A percentile compares a stretch with the other conserved stretches of the same genome.
phyloP scores from a whole-genome alignment of 2,888 invertebrate genomes.

The Acleris emargana region DNA sequence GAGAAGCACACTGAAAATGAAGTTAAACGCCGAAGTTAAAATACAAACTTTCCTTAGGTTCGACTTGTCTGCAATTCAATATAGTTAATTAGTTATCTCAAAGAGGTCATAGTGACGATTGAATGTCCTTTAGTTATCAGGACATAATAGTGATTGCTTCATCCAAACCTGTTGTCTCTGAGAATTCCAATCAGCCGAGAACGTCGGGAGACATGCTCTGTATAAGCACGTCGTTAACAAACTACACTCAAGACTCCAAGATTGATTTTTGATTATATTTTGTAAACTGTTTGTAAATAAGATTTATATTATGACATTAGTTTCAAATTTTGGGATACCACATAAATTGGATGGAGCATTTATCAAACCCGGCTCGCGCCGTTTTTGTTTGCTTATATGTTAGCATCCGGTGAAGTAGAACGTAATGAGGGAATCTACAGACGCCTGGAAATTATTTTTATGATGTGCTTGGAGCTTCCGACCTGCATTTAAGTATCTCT shows the following conservation, averaged over 20 bases:
- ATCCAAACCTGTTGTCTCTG: slow-evolving; percentile 59
- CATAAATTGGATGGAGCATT: background rate
- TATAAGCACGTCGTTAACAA: slow-evolving; percentile 57
- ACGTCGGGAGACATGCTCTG: slow-evolving; percentile 52
- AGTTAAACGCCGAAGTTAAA: too few relatives aligned
- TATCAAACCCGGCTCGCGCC: too few relatives aligned
- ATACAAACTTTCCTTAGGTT: too few relatives aligned
- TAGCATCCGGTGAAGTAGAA: too few relatives aligned
- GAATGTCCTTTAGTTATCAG: slow-evolving; percentile 45
- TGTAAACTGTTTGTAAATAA: slow-evolving; percentile 2
- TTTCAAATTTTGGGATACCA: background rate
- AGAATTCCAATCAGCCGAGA: slow-evolving; percentile 52
- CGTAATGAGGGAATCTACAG: too few relatives aligned
- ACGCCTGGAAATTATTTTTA: too few relatives aligned
- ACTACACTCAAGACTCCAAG: slow-evolving; percentile 39
- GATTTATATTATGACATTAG: background rate
- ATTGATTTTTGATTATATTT: slow-evolving; percentile 19
- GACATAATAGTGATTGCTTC: slow-evolving; percentile 67
- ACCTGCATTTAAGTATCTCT: too few relatives aligned
- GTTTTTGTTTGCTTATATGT: too few relatives aligned
- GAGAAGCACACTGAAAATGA: too few relatives aligned
- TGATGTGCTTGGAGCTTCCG: too few relatives aligned
- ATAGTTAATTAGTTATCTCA: background rate
- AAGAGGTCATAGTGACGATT: slow-evolving; percentile 37
- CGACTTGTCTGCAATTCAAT: background rate